Percentiles rank a stretch among this genome's conserved stretches.
These are phyloP conservation scores for Muscicapa striata DNA, from an alignment of 2,797 vertebrate genomes.

Conservation along the genomic window DNA sequence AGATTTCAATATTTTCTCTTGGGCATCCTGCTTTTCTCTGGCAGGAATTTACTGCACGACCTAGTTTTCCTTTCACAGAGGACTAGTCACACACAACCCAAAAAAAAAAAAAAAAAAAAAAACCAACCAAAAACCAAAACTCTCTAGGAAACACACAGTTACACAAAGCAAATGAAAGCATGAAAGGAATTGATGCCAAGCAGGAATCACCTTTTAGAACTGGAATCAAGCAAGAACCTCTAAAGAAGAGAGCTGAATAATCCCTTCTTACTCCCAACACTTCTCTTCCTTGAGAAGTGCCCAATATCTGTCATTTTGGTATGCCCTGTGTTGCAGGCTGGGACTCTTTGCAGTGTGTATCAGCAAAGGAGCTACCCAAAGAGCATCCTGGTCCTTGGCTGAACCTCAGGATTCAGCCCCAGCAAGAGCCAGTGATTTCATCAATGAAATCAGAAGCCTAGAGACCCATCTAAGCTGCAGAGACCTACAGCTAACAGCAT, in stretches of 20 bases:
- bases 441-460: neutral
- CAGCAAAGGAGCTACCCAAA: neutral
- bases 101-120: neutral
- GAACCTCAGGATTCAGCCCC: neutral
- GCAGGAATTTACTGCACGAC: conserved; percentile 41
- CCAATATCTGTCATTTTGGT: neutral
- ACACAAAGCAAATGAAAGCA: neutral
- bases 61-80: conserved; percentile 48
- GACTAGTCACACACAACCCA: neutral
- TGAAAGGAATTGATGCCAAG: neutral
- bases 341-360: neutral
- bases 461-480: neutral
- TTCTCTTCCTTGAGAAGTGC: neutral
- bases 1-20: neutral
- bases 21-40: neutral
- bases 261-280: neutral
- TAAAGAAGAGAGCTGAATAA: neutral
- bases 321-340: neutral
- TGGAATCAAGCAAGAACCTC: neutral
- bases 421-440: neutral
- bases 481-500: neutral
- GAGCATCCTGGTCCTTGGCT: neutral
- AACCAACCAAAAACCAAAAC: neutral
- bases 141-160: conserved; percentile 22
- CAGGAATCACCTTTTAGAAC: neutral